Evolutionary conservation across 2,113 vertebrate species (phyloP).

Genomic region (Macrotis lagotis): DNA sequence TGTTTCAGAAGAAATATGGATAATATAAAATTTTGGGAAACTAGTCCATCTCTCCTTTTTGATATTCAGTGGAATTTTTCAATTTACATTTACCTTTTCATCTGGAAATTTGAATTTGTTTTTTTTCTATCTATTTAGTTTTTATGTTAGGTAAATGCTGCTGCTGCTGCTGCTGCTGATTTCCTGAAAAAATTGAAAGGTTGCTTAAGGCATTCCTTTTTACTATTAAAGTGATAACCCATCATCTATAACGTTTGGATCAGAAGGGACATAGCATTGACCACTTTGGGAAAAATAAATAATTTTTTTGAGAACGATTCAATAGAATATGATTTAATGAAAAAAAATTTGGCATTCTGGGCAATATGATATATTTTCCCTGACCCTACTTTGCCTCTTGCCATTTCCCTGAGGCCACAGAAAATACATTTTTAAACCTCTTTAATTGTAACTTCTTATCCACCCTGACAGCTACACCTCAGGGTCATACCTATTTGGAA

Average conservation of each 20-base stretch:
- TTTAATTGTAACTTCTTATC: conserved; percentile 59
- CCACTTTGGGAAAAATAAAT: not conserved
- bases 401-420: conserved; percentile 44
- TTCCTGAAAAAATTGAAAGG: not conserved
- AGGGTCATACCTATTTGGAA: conserved; percentile 46
- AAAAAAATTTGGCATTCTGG: not conserved
- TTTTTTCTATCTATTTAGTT: not conserved
- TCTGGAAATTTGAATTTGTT: not conserved
- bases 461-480: conserved; percentile 46
- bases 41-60: not conserved
- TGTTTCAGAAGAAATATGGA: not conserved
- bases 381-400: conserved; percentile 27
- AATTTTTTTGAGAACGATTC: conserved; percentile 15
- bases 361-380: not conserved
- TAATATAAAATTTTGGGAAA: not conserved
- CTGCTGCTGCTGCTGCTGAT: not conserved
- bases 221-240: not conserved
- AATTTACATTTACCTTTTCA: not conserved
- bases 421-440: conserved; percentile 35
- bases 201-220: not conserved
- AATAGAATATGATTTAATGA: conserved; percentile 20
- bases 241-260: not conserved
- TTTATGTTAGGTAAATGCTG: not conserved
- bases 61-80: not conserved
- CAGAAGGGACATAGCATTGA: not conserved